Evolutionary conservation across 2,888 invertebrate genomes (phyloP).

Genomic region (Drosophila phalerata): DNA sequence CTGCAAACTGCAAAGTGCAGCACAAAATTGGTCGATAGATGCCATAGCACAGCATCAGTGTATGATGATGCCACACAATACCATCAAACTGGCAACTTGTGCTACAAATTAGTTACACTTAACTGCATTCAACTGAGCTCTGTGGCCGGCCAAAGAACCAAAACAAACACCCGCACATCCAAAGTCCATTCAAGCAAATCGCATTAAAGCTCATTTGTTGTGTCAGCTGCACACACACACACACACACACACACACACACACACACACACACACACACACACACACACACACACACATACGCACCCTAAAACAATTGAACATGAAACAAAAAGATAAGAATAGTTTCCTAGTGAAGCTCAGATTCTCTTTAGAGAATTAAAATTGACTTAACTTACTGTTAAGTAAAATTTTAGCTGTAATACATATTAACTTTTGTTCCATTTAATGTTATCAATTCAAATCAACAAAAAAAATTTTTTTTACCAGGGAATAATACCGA

Average conservation of each 20-base stretch:
- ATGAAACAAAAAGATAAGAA: slow-evolving; percentile 33
- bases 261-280: slow-evolving; percentile 6
- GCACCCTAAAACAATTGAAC: slow-evolving; percentile 27
- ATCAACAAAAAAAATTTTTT: no score
- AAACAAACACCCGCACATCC: slow-evolving; percentile 62
- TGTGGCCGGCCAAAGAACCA: slow-evolving; percentile 41
- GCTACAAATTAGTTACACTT: slow-evolving; percentile 75
- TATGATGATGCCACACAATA: slow-evolving; percentile 14
- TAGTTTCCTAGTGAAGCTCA: slow-evolving; percentile 11
- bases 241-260: slow-evolving; percentile 14
- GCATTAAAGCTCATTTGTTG: slow-evolving; percentile 84
- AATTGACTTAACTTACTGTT: not conserved
- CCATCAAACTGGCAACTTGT: slow-evolving; percentile 37
- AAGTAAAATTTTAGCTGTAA: no score
- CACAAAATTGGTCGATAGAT: slow-evolving; percentile 10
- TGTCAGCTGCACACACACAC: slow-evolving; percentile 77
- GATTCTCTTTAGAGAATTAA: not conserved
- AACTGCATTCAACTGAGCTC: slow-evolving; percentile 62
- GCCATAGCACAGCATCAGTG: not conserved
- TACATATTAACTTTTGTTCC: no score
- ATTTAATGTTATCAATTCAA: no score
- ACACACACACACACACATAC: slow-evolving; percentile 17
- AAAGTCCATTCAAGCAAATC: slow-evolving; percentile 76
- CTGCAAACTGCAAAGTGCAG: slow-evolving; percentile 42
- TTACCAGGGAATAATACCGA: no score